Evolutionary conservation across 2,888 invertebrate genomes (phyloP), one percentile per base, ranked within the genome.

Genomic region (Mechanitis messenoides): DNA sequence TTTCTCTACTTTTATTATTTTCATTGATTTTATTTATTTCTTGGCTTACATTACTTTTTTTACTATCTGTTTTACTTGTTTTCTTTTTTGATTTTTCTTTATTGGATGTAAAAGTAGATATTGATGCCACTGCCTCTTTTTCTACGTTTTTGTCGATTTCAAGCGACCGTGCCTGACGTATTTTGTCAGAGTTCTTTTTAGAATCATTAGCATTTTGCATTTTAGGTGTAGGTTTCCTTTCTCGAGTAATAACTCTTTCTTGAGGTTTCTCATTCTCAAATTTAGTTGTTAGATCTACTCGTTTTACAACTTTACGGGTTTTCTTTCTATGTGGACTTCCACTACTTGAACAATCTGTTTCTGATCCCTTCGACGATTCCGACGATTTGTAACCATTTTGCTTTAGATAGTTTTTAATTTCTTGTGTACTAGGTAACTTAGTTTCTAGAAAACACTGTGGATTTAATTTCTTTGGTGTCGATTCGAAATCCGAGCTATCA

Each of bases 341-440:
- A 50, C 45, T 38, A 47, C 38, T 38, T 7, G 56, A 58, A 6
- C 46, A 31, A 47, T 61, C 61, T n/a, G 55, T 50, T 42, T 61
- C 87, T 5, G 86, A 84, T 46, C 85, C 86, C 71, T 83, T 85
- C 0, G 83, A 83, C 6, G 79, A 76, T 63, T 83, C 83, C 11
- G 75, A 28, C 33, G 53, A 46, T 12, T 35, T 54, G 33, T 54
- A n/a, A 47, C 61, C 55, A 53, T 65, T 68, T 7, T 71, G 61
- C 31, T 76, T 70, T 3, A 84, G 74, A 68, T 72, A 77, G 7
- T 72, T 78, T 72, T 84, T 83, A 55, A 87, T 89, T 77, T 90
- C 86, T 73, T 87, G 85, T 63, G 86, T 89, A 57, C 79, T 76
- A 1, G 87, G 87, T 59, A 87, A 74, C 62, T 87, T 85, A 0